Evolutionary conservation across 2,888 invertebrate species (phyloP), one percentile per base, ranked within the genome.

Genomic region (Amiota communis): DNA sequence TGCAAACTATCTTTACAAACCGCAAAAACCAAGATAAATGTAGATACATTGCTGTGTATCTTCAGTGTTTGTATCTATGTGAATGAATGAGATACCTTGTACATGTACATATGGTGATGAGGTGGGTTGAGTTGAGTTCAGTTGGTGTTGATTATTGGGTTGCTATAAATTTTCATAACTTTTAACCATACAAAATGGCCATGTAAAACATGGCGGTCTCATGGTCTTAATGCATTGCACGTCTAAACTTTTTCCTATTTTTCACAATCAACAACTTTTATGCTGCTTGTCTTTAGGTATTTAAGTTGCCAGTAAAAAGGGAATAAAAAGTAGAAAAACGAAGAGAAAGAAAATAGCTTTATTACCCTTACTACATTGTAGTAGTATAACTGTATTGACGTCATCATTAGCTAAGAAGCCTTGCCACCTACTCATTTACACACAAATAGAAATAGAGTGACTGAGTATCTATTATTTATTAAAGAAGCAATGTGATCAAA

Each of bases 1-100:
- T 85, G 85, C 83, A 82, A 85, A 85, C 82, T 82, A 85, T 85
- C 85, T 84, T 83, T 84, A 84, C 82, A 78, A 36, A 84, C 85
- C 84, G 72, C 84, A 83, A 36, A 36, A 36, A 36, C 36, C 36
- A 36, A 79, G 1, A 53, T 6, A 20, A 6, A 13, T 63, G 63
- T 17, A 11, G 15, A 63, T 63, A 63, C 23, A 63, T 15, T 36
- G 6, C 36, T 49, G 36, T 70, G 57, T 17, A 57, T 70, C 36
- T 59, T 73, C 63, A 67, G 57, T 57, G 51, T 69, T 53, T 64
- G 56, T 48, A 48, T 20, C 49, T 17, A 20, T 75, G 68, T 76
- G 76, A 71, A 64, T 15, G 72, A 2, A 53, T 8, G 57, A 53
- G 46, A 11, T 70, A 49, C 6, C n/a, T n/a, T n/a, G n/a, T n/a